Percentiles rank a stretch among this genome's conserved stretches.
These are phyloP conservation scores for Hycleus cichorii DNA, from an alignment of 1,140 invertebrate genomes.

Conservation along the genomic window DNA sequence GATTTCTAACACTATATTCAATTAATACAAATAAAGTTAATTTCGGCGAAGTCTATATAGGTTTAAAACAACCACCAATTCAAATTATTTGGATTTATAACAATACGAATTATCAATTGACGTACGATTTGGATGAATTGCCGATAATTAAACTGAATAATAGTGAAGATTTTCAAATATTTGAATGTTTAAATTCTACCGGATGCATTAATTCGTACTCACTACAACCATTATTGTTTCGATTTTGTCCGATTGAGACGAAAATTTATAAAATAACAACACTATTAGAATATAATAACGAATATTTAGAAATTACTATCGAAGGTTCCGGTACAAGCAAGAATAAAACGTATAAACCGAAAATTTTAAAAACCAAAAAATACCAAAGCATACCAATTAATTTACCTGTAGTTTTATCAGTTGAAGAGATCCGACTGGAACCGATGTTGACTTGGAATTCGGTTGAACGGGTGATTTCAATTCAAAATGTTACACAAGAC, in stretches of 20 bases:
- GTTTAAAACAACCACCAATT: slow-evolving; percentile 12
- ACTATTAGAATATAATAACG: slow-evolving; percentile 1
- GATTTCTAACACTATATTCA: slow-evolving; percentile 6
- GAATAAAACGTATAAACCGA: slow-evolving; percentile 2
- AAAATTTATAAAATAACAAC: slow-evolving; percentile 14
- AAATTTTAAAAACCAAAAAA: neutral
- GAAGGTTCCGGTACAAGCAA: neutral
- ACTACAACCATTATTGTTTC: slow-evolving; percentile 18
- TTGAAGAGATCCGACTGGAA: slow-evolving; percentile 19
- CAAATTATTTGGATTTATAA: slow-evolving; percentile 31
- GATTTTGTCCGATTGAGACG: slow-evolving; percentile 26
- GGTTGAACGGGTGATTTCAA: slow-evolving; percentile 22
- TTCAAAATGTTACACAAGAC: slow-evolving; percentile 22
- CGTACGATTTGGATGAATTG: slow-evolving; percentile 15
- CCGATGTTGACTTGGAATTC: slow-evolving; percentile 20
- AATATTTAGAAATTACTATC: neutral
- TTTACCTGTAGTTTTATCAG: slow-evolving; percentile 12
- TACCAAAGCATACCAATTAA: neutral
- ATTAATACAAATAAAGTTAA: neutral
- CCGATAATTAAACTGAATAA: slow-evolving; percentile 13
- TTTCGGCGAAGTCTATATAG: slow-evolving; percentile 12
- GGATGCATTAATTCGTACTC: slow-evolving; percentile 12
- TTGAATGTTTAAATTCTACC: slow-evolving; percentile 25
- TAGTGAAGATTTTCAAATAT: slow-evolving; percentile 17
- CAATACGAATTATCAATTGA: slow-evolving; percentile 17